Conservation (phyloP, 1,140 invertebrate genomes). For the Scylla paramamosain region DNA sequence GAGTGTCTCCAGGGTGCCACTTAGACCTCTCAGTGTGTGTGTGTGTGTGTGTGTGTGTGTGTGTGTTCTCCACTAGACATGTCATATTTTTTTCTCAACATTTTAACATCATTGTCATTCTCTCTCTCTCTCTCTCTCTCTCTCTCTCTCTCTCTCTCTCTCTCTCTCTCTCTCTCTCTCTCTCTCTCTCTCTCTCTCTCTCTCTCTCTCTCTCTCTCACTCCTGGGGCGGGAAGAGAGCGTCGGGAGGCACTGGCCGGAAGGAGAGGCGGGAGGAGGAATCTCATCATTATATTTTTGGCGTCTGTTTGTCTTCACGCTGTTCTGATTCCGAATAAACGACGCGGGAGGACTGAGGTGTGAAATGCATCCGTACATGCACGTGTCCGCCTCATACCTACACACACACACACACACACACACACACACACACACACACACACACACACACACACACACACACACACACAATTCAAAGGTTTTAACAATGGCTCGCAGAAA, state of each 20-base stretch:
- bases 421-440: conserved; percentile 47
- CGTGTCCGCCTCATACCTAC: background rate
- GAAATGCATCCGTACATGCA: conserved; percentile 1
- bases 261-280: background rate
- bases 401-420: conserved; percentile 41
- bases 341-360: background rate
- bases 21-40: background rate
- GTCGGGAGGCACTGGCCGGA: background rate
- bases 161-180: too few relatives aligned
- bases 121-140: conserved; percentile 8
- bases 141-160: background rate
- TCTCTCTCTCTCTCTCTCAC: background rate
- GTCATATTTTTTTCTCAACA: background rate
- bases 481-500: background rate
- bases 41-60: conserved; percentile 42
- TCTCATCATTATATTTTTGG: background rate
- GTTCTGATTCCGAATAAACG: background rate
- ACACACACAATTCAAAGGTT: conserved; percentile 35
- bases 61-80: background rate
- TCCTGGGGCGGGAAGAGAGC: background rate
- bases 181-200: background rate
- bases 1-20: background rate
- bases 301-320: background rate
- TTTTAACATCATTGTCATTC: background rate
- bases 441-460: conserved; percentile 49